Base-by-base conservation (phyloP, 2,888 invertebrate species). In the Phalera bucephala region DNA sequence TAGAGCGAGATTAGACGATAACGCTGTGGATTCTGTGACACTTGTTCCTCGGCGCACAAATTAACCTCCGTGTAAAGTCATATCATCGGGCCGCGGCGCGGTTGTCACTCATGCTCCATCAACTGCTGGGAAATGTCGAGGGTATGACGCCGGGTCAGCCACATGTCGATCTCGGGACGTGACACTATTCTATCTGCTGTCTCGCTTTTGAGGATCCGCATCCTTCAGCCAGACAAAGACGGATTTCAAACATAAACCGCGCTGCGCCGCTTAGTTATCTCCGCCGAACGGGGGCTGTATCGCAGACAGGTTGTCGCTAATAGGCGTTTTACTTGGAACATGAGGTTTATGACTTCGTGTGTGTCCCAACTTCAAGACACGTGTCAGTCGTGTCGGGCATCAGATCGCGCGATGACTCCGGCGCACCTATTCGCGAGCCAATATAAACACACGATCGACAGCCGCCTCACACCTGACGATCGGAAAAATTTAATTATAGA, bases 41-140 rank as follows among this genome's bases (percentile, higher is more conserved):
- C 72, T 79, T 71, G 75, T 72, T 69, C 70, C 71, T 78, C 76
- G 68, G 55, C 69, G 66, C 68, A 78, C 78, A 80, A 85, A 88
- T 87, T 82, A 84, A 87, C 90, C 83, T 79, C 75, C 59, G 72
- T 75, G 76, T 73, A 86, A 90, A 73, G 88, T 86, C 81, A 86
- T 75, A 70, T 82, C 83, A 80, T 61, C 70, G 65, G 69, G 60
- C 63, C 47, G 67, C 64, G 64, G 59, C 61, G 63, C 71, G 72
- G 75, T 74, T 86, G 90, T 86, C 89, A 86, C 84, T 90, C 90
- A 90, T 88, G 87, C 85, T 82, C 80, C 87, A 90, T 90, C 89
- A 89, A 89, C 81, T 85, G 83, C 80, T 85, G 80, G 82, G 83
- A 81, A 78, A 81, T 73, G 72, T 77, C 72, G 72, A 79, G 74